Conservation (phyloP, 2,797 vertebrate species). For the Poecilia picta region DNA sequence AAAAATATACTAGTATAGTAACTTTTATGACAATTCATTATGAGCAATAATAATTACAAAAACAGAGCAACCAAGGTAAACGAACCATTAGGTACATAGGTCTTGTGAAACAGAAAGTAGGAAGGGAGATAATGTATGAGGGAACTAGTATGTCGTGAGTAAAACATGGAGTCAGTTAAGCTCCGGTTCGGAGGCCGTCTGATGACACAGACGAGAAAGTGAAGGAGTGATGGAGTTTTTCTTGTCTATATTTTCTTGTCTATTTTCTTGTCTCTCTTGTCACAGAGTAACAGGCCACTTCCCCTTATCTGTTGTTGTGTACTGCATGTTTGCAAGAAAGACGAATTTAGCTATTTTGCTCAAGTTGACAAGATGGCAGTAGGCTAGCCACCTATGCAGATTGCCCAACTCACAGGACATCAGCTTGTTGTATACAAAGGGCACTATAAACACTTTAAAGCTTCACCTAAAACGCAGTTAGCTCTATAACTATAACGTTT, state of each 20-base stretch:
- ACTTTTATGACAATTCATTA: too few relatives aligned
- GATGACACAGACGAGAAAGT: background rate
- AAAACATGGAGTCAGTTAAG: background rate
- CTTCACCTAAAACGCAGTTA: background rate
- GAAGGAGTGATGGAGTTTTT: background rate
- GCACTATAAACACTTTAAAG: background rate
- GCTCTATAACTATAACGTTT: background rate
- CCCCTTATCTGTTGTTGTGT: background rate
- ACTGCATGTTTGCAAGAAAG: background rate
- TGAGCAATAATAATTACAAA: too few relatives aligned
- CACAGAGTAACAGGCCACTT: background rate
- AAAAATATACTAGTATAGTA: too few relatives aligned
- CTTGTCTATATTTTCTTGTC: too few relatives aligned
- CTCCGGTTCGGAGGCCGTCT: background rate
- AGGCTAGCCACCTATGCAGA: background rate
- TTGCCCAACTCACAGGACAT: background rate
- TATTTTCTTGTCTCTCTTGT: too few relatives aligned
- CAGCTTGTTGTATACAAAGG: background rate
- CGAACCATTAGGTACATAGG: background rate
- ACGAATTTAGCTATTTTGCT: background rate
- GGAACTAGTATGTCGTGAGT: background rate
- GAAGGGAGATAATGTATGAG: background rate
- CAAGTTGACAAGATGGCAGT: background rate
- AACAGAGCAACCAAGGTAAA: background rate
- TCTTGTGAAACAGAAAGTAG: background rate